These are phyloP conservation scores for Xenus cinereus DNA, from an alignment of 2,113 vertebrate species.

Conservation along the genomic window DNA sequence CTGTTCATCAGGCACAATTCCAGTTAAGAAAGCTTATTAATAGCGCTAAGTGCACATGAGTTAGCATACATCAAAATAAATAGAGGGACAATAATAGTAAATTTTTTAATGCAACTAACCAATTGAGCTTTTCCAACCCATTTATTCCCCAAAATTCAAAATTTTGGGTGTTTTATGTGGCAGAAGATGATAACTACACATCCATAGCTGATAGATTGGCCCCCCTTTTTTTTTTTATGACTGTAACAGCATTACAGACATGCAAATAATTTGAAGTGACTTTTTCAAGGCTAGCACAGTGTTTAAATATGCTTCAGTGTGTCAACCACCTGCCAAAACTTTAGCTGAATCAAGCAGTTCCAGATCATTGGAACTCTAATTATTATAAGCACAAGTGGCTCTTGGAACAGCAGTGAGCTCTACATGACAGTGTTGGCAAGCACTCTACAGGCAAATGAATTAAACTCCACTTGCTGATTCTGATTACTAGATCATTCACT, in stretches of 20 bases:
- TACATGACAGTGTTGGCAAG: slow-evolving; percentile 47
- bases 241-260: slow-evolving; percentile 6
- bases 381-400: slow-evolving; percentile 58
- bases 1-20: neutral
- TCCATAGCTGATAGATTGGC: neutral
- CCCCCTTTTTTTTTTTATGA: neutral
- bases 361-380: slow-evolving; percentile 68
- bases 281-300: slow-evolving; percentile 55
- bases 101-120: neutral
- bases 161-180: neutral
- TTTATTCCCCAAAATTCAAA: neutral
- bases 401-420: slow-evolving; percentile 52
- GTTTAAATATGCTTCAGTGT: slow-evolving; percentile 35
- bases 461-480: slow-evolving; percentile 26
- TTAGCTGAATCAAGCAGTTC: slow-evolving; percentile 70
- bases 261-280: neutral
- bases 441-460: slow-evolving; percentile 32
- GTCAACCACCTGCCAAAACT: slow-evolving; percentile 70
- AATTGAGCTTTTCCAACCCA: neutral
- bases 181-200: neutral
- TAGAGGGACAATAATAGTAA: neutral
- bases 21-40: neutral
- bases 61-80: neutral
- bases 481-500: slow-evolving; percentile 4
- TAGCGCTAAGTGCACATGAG: neutral